Evolutionary conservation across 2,797 vertebrate species (phyloP).

Genomic region (Thaleichthys pacificus): DNA sequence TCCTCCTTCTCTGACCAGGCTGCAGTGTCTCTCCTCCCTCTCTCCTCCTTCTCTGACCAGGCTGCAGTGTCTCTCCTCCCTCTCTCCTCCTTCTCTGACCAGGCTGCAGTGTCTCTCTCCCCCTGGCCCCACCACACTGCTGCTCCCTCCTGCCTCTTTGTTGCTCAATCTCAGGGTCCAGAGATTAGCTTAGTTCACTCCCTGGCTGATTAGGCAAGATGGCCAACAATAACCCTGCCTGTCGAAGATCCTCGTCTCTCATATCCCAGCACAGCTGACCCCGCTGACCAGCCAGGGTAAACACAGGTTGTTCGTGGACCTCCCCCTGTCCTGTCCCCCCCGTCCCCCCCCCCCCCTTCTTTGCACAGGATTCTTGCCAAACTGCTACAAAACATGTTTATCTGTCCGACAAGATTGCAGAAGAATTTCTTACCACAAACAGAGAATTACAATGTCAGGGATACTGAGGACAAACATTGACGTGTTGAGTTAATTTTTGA

Average conservation of each 20-base stretch:
- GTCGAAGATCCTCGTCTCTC: constrained; percentile 42
- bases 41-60: neutral
- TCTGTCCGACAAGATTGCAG: neutral
- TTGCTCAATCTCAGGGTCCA: constrained; percentile 75
- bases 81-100: neutral
- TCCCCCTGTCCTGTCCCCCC: constrained; percentile 9
- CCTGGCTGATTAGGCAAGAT: constrained; percentile 64
- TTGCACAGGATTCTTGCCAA: neutral
- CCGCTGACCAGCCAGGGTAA: constrained; percentile 42
- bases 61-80: neutral
- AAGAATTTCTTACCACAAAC: neutral
- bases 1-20: neutral
- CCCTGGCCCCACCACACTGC: constrained; percentile 33
- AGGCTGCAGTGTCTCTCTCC: neutral
- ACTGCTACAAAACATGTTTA: neutral
- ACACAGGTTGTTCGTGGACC: constrained; percentile 20
- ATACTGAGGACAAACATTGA: neutral
- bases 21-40: neutral
- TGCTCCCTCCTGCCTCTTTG: constrained; percentile 14
- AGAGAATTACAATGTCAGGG: neutral
- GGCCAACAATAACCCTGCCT: constrained; percentile 58
- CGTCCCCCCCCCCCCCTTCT: neutral
- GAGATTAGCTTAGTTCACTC: constrained; percentile 67
- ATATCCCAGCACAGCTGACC: constrained; percentile 21
- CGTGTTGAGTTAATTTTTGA: neutral